Base-by-base conservation (phyloP, 2,888 invertebrate genomes). In the Eupithecia subumbrata region DNA sequence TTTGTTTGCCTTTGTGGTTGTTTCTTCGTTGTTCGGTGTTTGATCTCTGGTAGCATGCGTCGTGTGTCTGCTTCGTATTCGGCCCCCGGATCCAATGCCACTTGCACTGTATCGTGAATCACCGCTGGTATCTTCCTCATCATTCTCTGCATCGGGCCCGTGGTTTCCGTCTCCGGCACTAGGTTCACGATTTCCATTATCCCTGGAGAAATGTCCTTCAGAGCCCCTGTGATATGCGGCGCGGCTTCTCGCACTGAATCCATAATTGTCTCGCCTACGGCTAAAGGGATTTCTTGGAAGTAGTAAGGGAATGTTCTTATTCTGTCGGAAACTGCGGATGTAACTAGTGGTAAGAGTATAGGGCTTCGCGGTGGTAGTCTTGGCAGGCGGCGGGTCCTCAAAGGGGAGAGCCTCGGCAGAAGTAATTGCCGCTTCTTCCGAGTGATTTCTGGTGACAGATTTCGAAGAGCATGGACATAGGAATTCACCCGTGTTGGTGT, bases 241-340 rank as follows among this genome's bases (percentile, higher is more conserved):
- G 94, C 92, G 25, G 92, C 91, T 87, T 93, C 94, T 82, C 91
- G 90, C 80, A 95, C 90, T 63, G 94, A 90, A 34, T 93, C 92
- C 89, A 93, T 89, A 76, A 95, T 92, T 0, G 94, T 92, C 82
- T 95, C 95, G 77, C 93, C 91, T 68, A 95, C 85, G 11, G 94
- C 94, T 83, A 94, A 82, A 40, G 95, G 95, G 83, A 95, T 94
- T 87, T 95, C 94, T 90, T 94, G 93, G 76, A 95, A 90, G 85
- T 94, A 94, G 75, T 94, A 91, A 5, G 94, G 95, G 84, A 94
- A 94, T 34, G 93, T 88, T 86, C 94, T 89, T 89, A 95, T 94
- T 78, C 89, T 87, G 88, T 95, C 92, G 76, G 95, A 91, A 52
- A 94, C 87, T 72, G 91, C 92, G 79, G 92, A 91, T 45, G 94